Percentiles rank a stretch among this genome's conserved stretches.
phyloP scores from a whole-genome alignment of 1,140 invertebrate genomes.

The Propsilocerus akamusi region DNA sequence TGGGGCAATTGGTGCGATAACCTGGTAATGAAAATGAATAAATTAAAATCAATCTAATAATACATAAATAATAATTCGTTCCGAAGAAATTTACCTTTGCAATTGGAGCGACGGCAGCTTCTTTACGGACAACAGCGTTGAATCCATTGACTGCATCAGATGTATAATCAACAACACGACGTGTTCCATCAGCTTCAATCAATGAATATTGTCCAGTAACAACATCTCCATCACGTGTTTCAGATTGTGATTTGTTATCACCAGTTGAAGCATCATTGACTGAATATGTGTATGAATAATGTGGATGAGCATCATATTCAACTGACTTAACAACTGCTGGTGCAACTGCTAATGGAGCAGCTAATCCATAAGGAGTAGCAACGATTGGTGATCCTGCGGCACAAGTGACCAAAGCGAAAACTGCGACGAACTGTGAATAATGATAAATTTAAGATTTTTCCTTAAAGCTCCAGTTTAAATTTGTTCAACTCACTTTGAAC shows the following conservation, averaged over 20 bases:
- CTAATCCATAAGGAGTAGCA: slow-evolving; percentile 9
- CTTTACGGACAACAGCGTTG: slow-evolving; percentile 24
- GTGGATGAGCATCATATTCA: slow-evolving; percentile 30
- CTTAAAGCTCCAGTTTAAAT: not conserved
- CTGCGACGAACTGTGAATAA: slow-evolving; percentile 5
- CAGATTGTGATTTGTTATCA: slow-evolving; percentile 22
- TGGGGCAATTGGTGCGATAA: not conserved
- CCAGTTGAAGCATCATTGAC: slow-evolving; percentile 28
- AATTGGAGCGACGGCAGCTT: slow-evolving; percentile 19
- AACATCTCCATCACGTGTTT: slow-evolving; percentile 24
- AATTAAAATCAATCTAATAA: too few species aligned
- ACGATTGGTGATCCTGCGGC: slow-evolving; percentile 15
- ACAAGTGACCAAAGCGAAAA: slow-evolving; percentile 8
- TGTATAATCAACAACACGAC: slow-evolving; percentile 24
- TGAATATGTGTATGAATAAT: slow-evolving; percentile 31
- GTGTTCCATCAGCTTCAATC: slow-evolving; percentile 24
- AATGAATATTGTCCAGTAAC: slow-evolving; percentile 24
- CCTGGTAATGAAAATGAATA: too few species aligned
- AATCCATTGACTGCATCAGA: slow-evolving; percentile 26
- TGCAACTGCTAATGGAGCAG: slow-evolving; percentile 10
- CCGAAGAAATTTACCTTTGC: slow-evolving; percentile 9
- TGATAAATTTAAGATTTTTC: slow-evolving; percentile 1
- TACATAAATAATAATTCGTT: too few species aligned
- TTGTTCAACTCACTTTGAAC: slow-evolving; percentile 15
- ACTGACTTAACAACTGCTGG: slow-evolving; percentile 26